A percentile compares a stretch with the other conserved stretches of the same genome.
Evolutionary conservation across 2,888 invertebrate species (phyloP).

Genomic region (Atrina japonica): DNA sequence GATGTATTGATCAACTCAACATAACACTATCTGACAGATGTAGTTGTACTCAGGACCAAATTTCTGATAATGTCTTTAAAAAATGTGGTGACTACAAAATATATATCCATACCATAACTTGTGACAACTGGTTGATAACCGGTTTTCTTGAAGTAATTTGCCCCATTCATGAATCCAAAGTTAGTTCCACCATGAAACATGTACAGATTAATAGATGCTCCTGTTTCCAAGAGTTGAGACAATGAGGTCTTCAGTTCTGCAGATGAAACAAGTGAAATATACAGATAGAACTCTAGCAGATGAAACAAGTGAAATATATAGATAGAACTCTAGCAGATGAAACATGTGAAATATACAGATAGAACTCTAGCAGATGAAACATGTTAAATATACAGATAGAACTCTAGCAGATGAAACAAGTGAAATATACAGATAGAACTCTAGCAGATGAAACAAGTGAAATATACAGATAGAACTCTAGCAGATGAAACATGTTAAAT

Average conservation of each 20-base stretch:
- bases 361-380: background rate
- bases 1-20: no score
- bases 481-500: no score
- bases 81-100: background rate
- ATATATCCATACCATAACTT: slow-evolving; percentile 79
- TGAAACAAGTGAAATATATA: no score
- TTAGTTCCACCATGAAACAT: slow-evolving; percentile 95
- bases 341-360: no score
- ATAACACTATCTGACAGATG: no score
- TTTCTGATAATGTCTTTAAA: background rate
- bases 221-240: slow-evolving; percentile 66
- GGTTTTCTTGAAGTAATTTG: slow-evolving; percentile 48
- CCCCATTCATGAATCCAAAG: slow-evolving; percentile 74
- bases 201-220: slow-evolving; percentile 90
- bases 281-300: background rate
- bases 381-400: background rate
- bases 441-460: no score
- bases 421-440: no score
- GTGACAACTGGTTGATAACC: slow-evolving; percentile 82
- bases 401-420: background rate
- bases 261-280: background rate
- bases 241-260: slow-evolving; percentile 45
- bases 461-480: no score
- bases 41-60: background rate
- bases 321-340: no score